Conservation (phyloP, 2,888 invertebrate genomes). For the Hyposoter dolosus region DNA sequence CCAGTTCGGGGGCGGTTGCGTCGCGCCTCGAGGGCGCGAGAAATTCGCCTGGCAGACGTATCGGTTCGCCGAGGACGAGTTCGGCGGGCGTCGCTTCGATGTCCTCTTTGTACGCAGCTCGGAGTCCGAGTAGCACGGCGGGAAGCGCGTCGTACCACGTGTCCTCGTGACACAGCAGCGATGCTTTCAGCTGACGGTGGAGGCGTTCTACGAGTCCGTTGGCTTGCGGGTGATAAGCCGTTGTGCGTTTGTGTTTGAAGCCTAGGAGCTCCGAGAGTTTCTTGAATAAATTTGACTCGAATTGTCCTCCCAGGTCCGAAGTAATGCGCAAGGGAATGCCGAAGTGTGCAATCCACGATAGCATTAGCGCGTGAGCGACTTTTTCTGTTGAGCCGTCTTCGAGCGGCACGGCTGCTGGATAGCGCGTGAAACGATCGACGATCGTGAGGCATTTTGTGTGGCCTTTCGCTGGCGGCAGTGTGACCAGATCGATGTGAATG, state of each 20-base stretch:
- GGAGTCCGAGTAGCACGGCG: conserved; percentile 11
- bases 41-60: conserved; percentile 35
- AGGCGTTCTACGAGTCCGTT: conserved; percentile 70
- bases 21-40: conserved; percentile 18
- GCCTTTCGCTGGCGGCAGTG: conserved; percentile 15
- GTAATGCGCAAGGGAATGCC: no score
- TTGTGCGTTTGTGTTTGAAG: conserved; percentile 50
- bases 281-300: conserved; percentile 8
- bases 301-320: no score
- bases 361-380: no score
- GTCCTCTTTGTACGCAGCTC: conserved; percentile 7
- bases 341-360: no score
- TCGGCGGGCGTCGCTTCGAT: conserved; percentile 11
- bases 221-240: conserved; percentile 42
- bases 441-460: conserved; percentile 38
- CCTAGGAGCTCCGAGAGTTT: conserved; percentile 22
- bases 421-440: conserved; percentile 47
- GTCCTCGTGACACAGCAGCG: conserved; percentile 10
- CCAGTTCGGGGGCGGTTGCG: conserved; percentile 17
- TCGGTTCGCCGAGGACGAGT: conserved; percentile 3
- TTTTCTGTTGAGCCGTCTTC: no score
- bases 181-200: conserved; percentile 41
- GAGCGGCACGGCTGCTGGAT: conserved; percentile 30
- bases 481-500: conserved; percentile 43
- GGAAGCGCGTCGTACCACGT: conserved; percentile 9